These are phyloP conservation scores for Zaprionus lineosus DNA, from an alignment of 2,888 invertebrate species.

Conservation along the genomic window DNA sequence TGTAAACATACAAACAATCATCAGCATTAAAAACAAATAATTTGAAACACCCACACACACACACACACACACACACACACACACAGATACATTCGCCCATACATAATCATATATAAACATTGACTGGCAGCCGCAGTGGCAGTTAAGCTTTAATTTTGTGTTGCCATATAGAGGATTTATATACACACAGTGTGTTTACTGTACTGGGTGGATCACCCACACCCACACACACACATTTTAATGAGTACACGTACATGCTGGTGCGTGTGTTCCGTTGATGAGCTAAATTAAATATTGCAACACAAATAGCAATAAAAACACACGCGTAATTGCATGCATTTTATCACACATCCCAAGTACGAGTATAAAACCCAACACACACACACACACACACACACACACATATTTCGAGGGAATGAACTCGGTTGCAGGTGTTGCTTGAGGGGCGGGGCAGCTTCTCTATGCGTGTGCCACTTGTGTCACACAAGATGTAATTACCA, in stretches of 20 bases:
- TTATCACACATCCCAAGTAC: slow-evolving; percentile 38
- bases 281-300: slow-evolving; percentile 73
- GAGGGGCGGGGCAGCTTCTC: no score
- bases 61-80: slow-evolving; percentile 3
- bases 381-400: slow-evolving; percentile 1
- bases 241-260: slow-evolving; percentile 19
- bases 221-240: slow-evolving; percentile 16
- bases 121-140: not conserved
- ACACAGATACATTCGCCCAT: slow-evolving; percentile 8
- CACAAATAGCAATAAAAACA: slow-evolving; percentile 66
- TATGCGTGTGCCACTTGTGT: no score
- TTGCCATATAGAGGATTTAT: slow-evolving; percentile 25
- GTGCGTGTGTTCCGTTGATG: slow-evolving; percentile 47
- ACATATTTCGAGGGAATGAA: no score
- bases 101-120: not conserved
- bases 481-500: no score
- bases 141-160: slow-evolving; percentile 47
- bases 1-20: slow-evolving; percentile 12
- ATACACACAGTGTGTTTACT: slow-evolving; percentile 2
- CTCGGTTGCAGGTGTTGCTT: no score
- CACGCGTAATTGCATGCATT: slow-evolving; percentile 48
- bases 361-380: slow-evolving; percentile 20
- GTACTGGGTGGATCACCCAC: slow-evolving; percentile 7
- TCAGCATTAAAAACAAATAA: slow-evolving; percentile 53
- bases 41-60: slow-evolving; percentile 15